Evolutionary conservation across 2,113 vertebrate genomes (phyloP).

Genomic region (Caretta caretta): DNA sequence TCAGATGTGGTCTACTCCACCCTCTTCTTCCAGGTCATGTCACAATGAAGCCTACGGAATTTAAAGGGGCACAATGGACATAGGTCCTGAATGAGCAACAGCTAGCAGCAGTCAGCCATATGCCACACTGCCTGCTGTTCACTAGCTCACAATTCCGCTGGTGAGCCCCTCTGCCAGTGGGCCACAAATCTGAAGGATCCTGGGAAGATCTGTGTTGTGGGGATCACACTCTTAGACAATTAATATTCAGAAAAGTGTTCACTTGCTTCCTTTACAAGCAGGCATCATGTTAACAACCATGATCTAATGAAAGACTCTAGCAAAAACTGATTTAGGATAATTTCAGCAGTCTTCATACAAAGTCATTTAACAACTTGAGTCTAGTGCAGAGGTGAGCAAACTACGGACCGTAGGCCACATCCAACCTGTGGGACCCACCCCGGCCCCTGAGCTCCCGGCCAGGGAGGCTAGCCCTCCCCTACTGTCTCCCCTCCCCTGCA

Average conservation of each 20-base stretch:
- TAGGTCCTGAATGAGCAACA: not conserved
- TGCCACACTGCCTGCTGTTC: not conserved
- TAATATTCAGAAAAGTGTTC: not conserved
- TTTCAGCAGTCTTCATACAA: not conserved
- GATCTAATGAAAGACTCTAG: not conserved
- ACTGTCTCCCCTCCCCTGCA: too few species aligned
- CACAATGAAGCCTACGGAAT: not conserved
- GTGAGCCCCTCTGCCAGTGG: not conserved
- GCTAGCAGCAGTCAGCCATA: not conserved
- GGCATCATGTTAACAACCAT: not conserved
- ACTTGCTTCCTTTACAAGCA: not conserved
- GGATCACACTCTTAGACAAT: not conserved
- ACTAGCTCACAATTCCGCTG: accelerated
- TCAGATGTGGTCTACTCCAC: not conserved
- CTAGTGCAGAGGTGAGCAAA: too few species aligned
- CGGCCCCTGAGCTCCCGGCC: too few species aligned
- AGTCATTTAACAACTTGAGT: not conserved
- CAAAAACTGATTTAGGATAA: not conserved
- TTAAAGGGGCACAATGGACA: not conserved
- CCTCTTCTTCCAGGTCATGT: not conserved
- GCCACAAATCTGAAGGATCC: not conserved
- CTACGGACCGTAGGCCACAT: too few species aligned
- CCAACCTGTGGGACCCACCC: too few species aligned
- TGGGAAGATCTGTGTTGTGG: not conserved
- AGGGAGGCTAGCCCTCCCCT: too few species aligned